These are phyloP conservation scores for Ctenopoma multispine DNA, from an alignment of 2,797 vertebrate species.

Conservation along the genomic window DNA sequence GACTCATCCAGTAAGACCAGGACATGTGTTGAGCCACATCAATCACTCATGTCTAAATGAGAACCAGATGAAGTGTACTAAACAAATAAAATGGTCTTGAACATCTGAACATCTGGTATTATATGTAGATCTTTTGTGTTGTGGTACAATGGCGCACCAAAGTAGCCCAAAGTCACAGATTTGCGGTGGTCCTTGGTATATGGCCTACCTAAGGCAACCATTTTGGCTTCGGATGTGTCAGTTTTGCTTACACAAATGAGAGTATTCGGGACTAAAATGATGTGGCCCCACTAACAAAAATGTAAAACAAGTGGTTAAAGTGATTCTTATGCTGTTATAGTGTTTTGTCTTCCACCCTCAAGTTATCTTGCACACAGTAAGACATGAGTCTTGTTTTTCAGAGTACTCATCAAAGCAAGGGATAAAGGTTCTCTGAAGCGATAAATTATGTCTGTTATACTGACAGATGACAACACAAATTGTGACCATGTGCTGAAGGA, in stretches of 20 bases:
- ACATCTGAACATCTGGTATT: slow-evolving; percentile 18
- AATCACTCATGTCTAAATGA: slow-evolving; percentile 25
- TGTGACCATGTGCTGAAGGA: slow-evolving; percentile 41
- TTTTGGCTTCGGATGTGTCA: slow-evolving; percentile 9
- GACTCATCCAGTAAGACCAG: slow-evolving; percentile 16
- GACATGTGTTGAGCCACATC: slow-evolving; percentile 23
- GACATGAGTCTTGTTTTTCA: slow-evolving; percentile 31
- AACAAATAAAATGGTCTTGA: slow-evolving; percentile 39
- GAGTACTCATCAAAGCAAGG: slow-evolving; percentile 18
- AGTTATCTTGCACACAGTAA: background rate
- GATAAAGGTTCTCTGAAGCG: slow-evolving; percentile 15
- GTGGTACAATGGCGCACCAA: slow-evolving; percentile 12
- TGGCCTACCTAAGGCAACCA: slow-evolving; percentile 11
- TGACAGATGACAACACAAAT: slow-evolving; percentile 55
- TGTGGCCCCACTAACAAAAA: background rate
- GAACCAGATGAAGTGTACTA: slow-evolving; percentile 49
- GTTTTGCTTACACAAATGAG: slow-evolving; percentile 5
- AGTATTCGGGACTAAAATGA: slow-evolving; percentile 6
- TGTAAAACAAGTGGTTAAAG: slow-evolving; percentile 10
- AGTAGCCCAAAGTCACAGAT: slow-evolving; percentile 9
- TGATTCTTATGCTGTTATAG: background rate
- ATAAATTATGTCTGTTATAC: slow-evolving; percentile 36
- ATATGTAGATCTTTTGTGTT: slow-evolving; percentile 20
- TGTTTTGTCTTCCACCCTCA: background rate
- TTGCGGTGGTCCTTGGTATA: background rate